Conservation (phyloP, 1,140 invertebrate genomes). For the Leptinotarsa undecemlineata region DNA sequence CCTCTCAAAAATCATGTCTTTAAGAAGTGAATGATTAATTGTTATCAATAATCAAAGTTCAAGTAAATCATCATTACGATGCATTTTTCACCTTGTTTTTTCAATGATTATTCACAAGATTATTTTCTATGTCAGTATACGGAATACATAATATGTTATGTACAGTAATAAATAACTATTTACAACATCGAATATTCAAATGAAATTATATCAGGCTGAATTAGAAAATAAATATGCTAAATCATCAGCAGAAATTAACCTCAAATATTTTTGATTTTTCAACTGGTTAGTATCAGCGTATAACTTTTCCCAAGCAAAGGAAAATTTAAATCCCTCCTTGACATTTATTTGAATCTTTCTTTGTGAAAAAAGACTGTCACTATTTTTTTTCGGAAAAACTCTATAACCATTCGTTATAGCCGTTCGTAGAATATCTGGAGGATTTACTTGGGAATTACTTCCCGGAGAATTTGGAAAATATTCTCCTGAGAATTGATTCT, state of each 20-base stretch:
- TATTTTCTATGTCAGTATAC: no score
- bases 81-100: no score
- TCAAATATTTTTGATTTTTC: slow-evolving; percentile 38
- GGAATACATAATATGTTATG: neutral
- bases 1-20: no score
- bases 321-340: slow-evolving; percentile 40
- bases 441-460: no score
- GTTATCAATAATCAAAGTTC: no score
- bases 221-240: slow-evolving; percentile 34
- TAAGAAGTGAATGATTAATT: no score
- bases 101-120: no score
- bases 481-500: no score
- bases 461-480: no score
- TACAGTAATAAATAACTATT: slow-evolving; percentile 16
- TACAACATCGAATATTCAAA: slow-evolving; percentile 32
- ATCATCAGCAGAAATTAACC: slow-evolving; percentile 38
- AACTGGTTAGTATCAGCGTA: slow-evolving; percentile 31
- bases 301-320: slow-evolving; percentile 39
- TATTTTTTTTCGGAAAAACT: slow-evolving; percentile 26
- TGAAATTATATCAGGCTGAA: slow-evolving; percentile 34
- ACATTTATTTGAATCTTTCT: slow-evolving; percentile 30
- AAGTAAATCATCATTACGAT: no score
- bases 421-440: neutral
- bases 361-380: slow-evolving; percentile 28
- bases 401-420: slow-evolving; percentile 12